A percentile compares a stretch with the other conserved stretches of the same genome.
Conservation (phyloP, 2,797 vertebrate species). For the Melanotaenia parkinsoni region DNA sequence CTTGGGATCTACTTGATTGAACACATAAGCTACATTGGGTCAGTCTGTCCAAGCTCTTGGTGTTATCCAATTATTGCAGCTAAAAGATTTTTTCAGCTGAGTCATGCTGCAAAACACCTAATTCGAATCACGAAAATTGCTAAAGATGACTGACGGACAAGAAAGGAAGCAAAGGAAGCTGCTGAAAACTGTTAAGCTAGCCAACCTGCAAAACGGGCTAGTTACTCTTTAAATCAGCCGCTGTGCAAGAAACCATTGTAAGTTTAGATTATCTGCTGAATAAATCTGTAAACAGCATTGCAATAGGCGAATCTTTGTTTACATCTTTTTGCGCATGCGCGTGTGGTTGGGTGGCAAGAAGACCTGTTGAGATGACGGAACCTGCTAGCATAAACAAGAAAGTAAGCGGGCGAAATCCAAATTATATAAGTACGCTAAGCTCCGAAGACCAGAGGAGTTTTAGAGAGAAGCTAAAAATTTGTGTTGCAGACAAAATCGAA, state of each 20-base stretch:
- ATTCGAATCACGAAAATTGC: not conserved
- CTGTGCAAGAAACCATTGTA: not conserved
- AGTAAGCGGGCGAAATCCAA: too few relatives aligned
- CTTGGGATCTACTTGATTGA: not conserved
- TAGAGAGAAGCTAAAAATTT: too few relatives aligned
- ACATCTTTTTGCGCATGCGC: too few relatives aligned
- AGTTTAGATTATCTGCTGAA: not conserved
- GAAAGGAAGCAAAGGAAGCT: not conserved
- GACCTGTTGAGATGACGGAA: too few relatives aligned
- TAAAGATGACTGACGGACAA: not conserved
- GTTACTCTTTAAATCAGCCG: too few relatives aligned
- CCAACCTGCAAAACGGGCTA: not conserved
- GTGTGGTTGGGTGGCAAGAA: too few relatives aligned
- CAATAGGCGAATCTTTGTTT: too few relatives aligned
- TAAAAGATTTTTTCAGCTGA: not conserved
- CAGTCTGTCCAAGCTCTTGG: not conserved
- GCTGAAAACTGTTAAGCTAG: not conserved
- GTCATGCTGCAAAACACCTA: not conserved
- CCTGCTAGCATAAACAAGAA: too few relatives aligned
- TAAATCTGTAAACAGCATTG: too few relatives aligned
- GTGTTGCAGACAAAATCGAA: too few relatives aligned
- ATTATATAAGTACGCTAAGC: too few relatives aligned
- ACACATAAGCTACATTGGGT: not conserved
- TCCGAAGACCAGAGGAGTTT: too few relatives aligned
- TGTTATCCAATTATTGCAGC: not conserved